phyloP scores from a whole-genome alignment of 1,140 invertebrate genomes.

The Trialeurodes vaporariorum region DNA sequence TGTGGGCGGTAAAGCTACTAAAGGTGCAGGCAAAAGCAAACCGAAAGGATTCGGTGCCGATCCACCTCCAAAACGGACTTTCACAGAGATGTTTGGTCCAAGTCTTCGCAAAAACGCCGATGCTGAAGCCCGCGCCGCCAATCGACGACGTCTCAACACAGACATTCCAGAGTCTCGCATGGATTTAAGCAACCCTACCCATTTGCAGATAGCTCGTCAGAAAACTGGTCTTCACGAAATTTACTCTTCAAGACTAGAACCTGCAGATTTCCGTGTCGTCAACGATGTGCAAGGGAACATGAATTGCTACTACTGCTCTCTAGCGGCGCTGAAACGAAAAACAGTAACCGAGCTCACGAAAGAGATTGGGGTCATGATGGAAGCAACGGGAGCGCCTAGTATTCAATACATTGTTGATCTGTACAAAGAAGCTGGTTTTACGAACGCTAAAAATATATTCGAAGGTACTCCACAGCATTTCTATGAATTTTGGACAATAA shows the following conservation, averaged over 20 bases:
- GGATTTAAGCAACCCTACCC: not conserved
- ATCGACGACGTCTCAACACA: not conserved
- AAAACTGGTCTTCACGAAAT: not conserved
- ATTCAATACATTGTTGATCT: not conserved
- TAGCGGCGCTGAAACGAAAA: conserved; percentile 7
- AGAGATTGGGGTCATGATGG: not conserved
- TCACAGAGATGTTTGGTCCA: not conserved
- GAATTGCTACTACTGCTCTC: conserved; percentile 10
- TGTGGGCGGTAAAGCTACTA: not conserved
- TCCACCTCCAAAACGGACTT: not conserved
- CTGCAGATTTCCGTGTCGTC: conserved; percentile 7
- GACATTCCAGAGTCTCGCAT: conserved; percentile 2
- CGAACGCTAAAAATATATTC: conserved; percentile 2
- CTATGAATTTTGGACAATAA: conserved; percentile 6
- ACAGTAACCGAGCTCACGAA: conserved; percentile 2
- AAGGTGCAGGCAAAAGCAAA: not conserved
- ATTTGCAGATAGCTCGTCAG: conserved; percentile 4
- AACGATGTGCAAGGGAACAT: conserved; percentile 9
- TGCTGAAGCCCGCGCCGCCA: not conserved
- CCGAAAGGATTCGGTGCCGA: not conserved
- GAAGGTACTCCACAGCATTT: conserved; percentile 5
- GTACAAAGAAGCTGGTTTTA: not conserved
- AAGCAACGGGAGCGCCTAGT: not conserved
- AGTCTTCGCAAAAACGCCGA: not conserved
- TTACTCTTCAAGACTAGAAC: conserved; percentile 5